A percentile compares a stretch with the other conserved stretches of the same genome.
These are phyloP conservation scores for Xestia rhomboidea DNA, from an alignment of 2,888 invertebrate genomes.

Conservation along the genomic window DNA sequence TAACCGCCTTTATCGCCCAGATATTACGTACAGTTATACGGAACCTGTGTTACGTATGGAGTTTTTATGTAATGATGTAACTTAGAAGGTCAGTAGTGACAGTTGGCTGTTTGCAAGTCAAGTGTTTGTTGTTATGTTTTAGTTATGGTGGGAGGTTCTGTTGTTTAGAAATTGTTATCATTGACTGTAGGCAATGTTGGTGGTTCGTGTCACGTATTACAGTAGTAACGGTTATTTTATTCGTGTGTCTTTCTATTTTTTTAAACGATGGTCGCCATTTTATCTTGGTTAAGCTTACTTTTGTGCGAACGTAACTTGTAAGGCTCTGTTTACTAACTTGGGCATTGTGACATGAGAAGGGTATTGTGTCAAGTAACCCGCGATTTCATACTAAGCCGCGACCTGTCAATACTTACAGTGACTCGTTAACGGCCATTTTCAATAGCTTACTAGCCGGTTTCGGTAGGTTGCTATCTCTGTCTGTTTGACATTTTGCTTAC, in stretches of 20 bases:
- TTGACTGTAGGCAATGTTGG: slow-evolving; percentile 9
- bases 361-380: too few species aligned
- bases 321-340: too few species aligned
- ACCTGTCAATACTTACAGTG: too few species aligned
- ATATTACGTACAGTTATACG: slow-evolving; percentile 48
- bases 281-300: too few species aligned
- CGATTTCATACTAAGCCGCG: too few species aligned
- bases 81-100: slow-evolving; percentile 45
- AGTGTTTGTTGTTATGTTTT: slow-evolving; percentile 31
- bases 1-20: slow-evolving; percentile 58
- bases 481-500: too few species aligned
- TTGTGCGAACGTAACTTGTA: too few species aligned
- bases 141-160: slow-evolving; percentile 17
- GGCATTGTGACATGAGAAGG: too few species aligned
- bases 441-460: too few species aligned
- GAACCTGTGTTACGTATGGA: slow-evolving; percentile 47
- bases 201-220: slow-evolving; percentile 13
- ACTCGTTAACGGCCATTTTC: too few species aligned
- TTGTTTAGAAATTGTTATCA: slow-evolving; percentile 25
- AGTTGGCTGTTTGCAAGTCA: slow-evolving; percentile 38
- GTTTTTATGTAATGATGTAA: slow-evolving; percentile 52
- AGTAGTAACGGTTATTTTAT: slow-evolving; percentile 7
- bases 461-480: too few species aligned
- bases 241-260: slow-evolving; percentile 5
- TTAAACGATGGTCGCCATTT: not conserved